Evolutionary conservation across 2,888 invertebrate species (phyloP).

Genomic region (Trisateles emortualis): DNA sequence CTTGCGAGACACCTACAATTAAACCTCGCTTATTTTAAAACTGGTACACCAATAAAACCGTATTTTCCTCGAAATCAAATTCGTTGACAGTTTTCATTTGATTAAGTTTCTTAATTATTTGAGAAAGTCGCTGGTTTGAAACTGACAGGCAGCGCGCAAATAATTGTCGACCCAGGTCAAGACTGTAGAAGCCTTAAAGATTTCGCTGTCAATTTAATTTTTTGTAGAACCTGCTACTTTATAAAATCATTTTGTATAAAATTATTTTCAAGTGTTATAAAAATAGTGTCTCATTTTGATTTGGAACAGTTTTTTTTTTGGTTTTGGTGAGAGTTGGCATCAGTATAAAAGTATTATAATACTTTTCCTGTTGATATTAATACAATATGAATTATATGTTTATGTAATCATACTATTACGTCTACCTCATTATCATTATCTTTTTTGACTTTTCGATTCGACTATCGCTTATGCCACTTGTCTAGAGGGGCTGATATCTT

Average conservation of each 20-base stretch:
- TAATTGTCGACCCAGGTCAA: conserved; percentile 59
- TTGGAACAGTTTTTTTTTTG: too few species aligned
- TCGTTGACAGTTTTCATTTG: conserved; percentile 9
- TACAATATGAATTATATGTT: too few species aligned
- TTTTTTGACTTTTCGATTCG: too few species aligned
- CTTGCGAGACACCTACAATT: too few species aligned
- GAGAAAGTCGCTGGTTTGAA: conserved; percentile 51
- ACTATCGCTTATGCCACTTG: too few species aligned
- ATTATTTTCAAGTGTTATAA: not conserved
- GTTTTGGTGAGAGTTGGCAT: too few species aligned
- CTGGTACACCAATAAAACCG: not conserved
- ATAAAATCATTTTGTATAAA: not conserved
- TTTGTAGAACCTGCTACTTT: not conserved
- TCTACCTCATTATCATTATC: too few species aligned
- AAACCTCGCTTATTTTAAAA: not conserved
- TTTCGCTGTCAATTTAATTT: conserved; percentile 27
- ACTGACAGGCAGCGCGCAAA: conserved; percentile 63
- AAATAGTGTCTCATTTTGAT: too few species aligned
- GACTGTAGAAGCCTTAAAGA: conserved; percentile 36
- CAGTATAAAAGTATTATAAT: too few species aligned
- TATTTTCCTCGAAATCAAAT: conserved; percentile 7
- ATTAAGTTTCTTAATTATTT: conserved; percentile 14
- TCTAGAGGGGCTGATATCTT: too few species aligned
- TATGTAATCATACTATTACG: too few species aligned
- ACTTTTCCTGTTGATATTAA: too few species aligned